Percentiles rank a stretch among this genome's conserved stretches.
These are phyloP conservation scores for Thyatira batis DNA, from an alignment of 2,888 invertebrate species.

Conservation along the genomic window DNA sequence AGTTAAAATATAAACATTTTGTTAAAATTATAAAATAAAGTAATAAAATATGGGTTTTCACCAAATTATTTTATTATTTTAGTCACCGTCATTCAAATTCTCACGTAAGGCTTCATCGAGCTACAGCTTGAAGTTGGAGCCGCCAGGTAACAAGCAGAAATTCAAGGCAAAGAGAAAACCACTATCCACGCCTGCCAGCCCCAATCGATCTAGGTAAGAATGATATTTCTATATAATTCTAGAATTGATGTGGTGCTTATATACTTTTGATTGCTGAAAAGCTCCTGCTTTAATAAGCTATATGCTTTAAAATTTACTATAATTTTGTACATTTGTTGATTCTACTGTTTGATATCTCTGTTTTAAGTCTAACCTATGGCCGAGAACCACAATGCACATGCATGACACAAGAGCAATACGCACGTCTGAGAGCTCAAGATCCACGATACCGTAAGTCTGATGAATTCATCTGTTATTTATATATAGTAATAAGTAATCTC, in stretches of 20 bases:
- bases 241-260: too few relatives aligned
- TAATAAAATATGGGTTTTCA: slow-evolving; percentile 7
- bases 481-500: too few relatives aligned
- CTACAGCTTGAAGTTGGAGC: slow-evolving; percentile 97
- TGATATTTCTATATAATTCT: too few relatives aligned
- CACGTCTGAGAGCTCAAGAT: slow-evolving; percentile 91
- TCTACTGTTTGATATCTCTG: slow-evolving; percentile 8
- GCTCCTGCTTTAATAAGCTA: too few relatives aligned
- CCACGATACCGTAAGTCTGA: slow-evolving; percentile 86
- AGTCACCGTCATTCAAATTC: slow-evolving; percentile 99
- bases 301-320: too few relatives aligned
- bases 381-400: slow-evolving; percentile 97
- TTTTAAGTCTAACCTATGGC: slow-evolving; percentile 67
- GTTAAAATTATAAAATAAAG: neutral
- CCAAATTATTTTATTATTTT: slow-evolving; percentile 69
- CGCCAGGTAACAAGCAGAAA: slow-evolving; percentile 92
- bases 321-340: neutral
- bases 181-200: slow-evolving; percentile 95
- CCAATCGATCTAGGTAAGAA: slow-evolving; percentile 86
- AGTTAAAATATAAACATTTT: neutral
- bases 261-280: too few relatives aligned
- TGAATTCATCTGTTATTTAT: too few relatives aligned
- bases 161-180: slow-evolving; percentile 95
- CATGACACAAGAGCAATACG: slow-evolving; percentile 96
- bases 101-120: slow-evolving; percentile 98